Base-by-base conservation (phyloP, 2,113 vertebrate species). In the Rattus norvegicus region DNA sequence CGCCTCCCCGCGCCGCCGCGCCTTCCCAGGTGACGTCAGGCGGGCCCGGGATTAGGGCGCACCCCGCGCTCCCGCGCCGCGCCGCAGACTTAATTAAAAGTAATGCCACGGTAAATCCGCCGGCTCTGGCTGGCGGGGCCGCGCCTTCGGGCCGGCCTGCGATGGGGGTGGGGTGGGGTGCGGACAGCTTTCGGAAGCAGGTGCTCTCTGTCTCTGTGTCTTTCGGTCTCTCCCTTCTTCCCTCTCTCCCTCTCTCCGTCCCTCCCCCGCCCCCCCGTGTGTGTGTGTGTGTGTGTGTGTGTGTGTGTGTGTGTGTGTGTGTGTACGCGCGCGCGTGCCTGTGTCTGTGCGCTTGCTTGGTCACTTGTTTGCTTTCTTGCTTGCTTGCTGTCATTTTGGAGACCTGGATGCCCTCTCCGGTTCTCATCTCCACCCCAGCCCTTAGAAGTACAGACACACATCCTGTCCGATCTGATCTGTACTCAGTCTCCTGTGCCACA, bases 71-170 rank as follows among this genome's bases (percentile, higher is more conserved):
- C 95, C 97, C 95, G 96, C 96, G 93, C 98, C 97, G 97, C 98
- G 98, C 98, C 93, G 96, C 98, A 90, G 97, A 98, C 96, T 99
- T 99, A 99, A 99, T 99, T 99, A 99, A 99, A 98, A 98, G 98
- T 98, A 98, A 98, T 96, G 97, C 97, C 98, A 95, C 65, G 89
- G 96, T 97, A 98, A 99, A 98, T 98, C 98, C 98, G 56, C 97
- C 96, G 95, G 24, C 98, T 98, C 98, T 98, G 85, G 52, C 91
- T 80, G 95, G 79, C 28, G 54, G 69, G 47, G 95, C 73, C 88
- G 73, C 54, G 96, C 92, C 91, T 84, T 3, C 30, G n/a, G 84
- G 94, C 95, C 72, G 5, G 97, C 86, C 93, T 43, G 49, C 22
- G 33, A 65, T 88, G 67, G 69, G 79, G 96, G 61, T 22, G 20